A percentile compares a stretch with the other conserved stretches of the same genome.
Evolutionary conservation across 2,888 invertebrate genomes (phyloP).

Genomic region (Ditula angustiorana): DNA sequence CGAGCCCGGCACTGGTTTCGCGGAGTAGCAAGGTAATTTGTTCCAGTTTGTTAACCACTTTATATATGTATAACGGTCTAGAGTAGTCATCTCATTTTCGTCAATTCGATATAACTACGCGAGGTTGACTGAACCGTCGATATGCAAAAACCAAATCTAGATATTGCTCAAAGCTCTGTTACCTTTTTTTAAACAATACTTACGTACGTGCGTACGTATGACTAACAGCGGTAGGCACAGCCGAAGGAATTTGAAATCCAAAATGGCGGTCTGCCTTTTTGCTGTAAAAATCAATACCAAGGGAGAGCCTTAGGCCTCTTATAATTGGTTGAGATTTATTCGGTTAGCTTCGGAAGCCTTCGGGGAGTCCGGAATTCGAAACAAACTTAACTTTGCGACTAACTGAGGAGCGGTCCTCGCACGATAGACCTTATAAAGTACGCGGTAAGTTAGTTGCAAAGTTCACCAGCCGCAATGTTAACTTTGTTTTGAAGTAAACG

Average conservation of each 20-base stretch:
- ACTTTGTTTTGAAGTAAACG: neutral
- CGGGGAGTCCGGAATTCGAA: conserved; percentile 47
- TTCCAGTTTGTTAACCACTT: too few relatives aligned
- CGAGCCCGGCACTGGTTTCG: too few relatives aligned
- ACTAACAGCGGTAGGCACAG: conserved; percentile 4
- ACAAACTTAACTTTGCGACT: neutral
- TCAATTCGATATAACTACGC: too few relatives aligned
- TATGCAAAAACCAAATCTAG: too few relatives aligned
- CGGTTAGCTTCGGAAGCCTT: conserved; percentile 51
- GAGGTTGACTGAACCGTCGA: too few relatives aligned
- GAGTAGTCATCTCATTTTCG: too few relatives aligned
- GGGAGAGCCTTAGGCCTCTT: conserved; percentile 57
- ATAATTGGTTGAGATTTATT: conserved; percentile 76
- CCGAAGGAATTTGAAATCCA: conserved; percentile 2
- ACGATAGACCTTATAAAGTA: neutral
- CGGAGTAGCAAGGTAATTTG: too few relatives aligned
- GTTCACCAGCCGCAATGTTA: neutral
- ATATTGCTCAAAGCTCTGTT: too few relatives aligned
- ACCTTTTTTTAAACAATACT: conserved; percentile 4
- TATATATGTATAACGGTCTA: too few relatives aligned
- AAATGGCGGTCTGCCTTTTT: conserved; percentile 60
- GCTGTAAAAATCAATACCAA: conserved; percentile 75
- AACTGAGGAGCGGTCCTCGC: neutral
- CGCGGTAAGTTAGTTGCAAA: neutral
- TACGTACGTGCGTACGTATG: too few relatives aligned